A percentile compares a stretch with the other conserved stretches of the same genome.
Conservation (phyloP, 2,888 invertebrate genomes). For the Habroteleia sp. region DNA sequence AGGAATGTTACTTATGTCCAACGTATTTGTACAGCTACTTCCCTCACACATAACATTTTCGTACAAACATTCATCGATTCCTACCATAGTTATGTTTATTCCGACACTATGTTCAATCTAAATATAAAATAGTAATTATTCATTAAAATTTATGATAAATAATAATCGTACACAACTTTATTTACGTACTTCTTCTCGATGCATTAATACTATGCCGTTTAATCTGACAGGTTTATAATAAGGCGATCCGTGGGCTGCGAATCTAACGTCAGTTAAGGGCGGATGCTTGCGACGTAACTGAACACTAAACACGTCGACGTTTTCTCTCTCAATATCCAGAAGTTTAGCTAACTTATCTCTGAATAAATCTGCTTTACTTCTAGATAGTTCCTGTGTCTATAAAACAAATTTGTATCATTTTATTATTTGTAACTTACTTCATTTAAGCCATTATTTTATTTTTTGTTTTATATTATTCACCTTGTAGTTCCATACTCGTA, state of each 20-base stretch:
- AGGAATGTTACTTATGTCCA: conserved; percentile 93
- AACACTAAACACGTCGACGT: conserved; percentile 98
- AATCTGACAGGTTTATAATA: conserved; percentile 96
- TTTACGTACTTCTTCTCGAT: conserved; percentile 88
- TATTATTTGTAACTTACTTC: too few relatives aligned
- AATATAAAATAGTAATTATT: too few relatives aligned
- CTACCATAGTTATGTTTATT: conserved; percentile 98
- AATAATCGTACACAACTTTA: too few relatives aligned
- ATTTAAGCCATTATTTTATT: too few relatives aligned
- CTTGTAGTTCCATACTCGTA: conserved; percentile 96
- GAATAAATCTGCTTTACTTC: conserved; percentile 94
- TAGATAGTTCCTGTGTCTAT: conserved; percentile 88
- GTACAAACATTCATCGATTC: conserved; percentile 97
- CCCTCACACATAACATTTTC: conserved; percentile 97
- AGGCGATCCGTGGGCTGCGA: conserved; percentile 97
- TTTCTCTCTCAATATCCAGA: conserved; percentile 91
- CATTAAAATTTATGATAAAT: too few relatives aligned
- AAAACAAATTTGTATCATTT: conserved; percentile 37
- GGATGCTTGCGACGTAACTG: conserved; percentile 93
- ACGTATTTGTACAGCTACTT: conserved; percentile 94
- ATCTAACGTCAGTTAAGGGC: conserved; percentile 94
- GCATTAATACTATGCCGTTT: conserved; percentile 96
- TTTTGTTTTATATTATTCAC: conserved; percentile 64
- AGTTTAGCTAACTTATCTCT: conserved; percentile 93
- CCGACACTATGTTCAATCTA: conserved; percentile 95